Evolutionary conservation across 1,140 invertebrate genomes (phyloP).

Genomic region (Platyura marginata): DNA sequence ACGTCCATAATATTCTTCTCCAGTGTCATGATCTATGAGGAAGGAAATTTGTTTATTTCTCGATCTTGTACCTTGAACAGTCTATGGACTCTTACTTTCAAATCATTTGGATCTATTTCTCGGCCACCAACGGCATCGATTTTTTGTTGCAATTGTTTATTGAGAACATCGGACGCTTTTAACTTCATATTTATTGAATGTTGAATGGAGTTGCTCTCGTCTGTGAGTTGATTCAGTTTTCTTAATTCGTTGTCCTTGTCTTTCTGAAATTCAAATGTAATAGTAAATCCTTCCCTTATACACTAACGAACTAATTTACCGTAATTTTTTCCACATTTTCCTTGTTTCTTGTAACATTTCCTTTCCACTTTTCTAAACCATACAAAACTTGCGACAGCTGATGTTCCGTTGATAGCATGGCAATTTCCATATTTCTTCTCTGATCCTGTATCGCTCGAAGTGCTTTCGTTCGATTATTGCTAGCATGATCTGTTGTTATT

Average conservation of each 20-base stretch:
- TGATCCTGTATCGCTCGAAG: constrained; percentile 25
- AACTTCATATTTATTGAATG: constrained; percentile 20
- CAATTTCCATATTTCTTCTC: constrained; percentile 32
- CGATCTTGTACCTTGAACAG: not conserved
- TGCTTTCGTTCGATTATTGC: constrained; percentile 28
- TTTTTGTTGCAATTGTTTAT: constrained; percentile 8
- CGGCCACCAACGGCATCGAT: constrained; percentile 13
- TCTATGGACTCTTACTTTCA: constrained; percentile 25
- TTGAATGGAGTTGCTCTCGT: too few species aligned
- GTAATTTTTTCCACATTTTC: constrained; percentile 1
- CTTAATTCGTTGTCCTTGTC: too few species aligned
- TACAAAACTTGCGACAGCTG: constrained; percentile 36
- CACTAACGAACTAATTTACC: not conserved
- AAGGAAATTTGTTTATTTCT: not conserved
- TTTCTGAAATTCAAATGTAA: too few species aligned
- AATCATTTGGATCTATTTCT: constrained; percentile 28
- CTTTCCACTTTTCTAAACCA: constrained; percentile 36
- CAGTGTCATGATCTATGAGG: constrained; percentile 31
- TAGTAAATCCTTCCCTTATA: too few species aligned
- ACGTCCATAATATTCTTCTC: constrained; percentile 39
- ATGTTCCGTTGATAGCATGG: constrained; percentile 39
- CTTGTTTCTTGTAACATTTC: constrained; percentile 7
- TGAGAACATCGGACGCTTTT: constrained; percentile 15
- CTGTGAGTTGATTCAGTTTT: too few species aligned
- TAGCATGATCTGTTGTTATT: constrained; percentile 43